A percentile compares a stretch with the other conserved stretches of the same genome.
These are phyloP conservation scores for Pristis pectinata DNA, from an alignment of 2,797 vertebrate species.

Conservation along the genomic window DNA sequence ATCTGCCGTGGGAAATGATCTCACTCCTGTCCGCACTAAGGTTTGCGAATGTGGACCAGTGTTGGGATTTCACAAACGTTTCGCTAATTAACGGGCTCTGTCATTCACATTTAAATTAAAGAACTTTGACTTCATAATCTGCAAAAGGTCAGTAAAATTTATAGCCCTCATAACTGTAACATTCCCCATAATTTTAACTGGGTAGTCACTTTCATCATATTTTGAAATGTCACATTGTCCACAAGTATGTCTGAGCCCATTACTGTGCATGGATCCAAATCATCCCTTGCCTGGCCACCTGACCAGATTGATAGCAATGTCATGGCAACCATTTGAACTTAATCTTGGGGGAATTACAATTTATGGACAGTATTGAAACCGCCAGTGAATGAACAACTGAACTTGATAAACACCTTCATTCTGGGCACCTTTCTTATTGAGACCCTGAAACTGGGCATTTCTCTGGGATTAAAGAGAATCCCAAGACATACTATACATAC, in stretches of 20 bases:
- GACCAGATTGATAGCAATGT: background rate
- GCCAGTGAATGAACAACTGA: background rate
- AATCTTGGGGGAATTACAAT: background rate
- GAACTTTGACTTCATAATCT: background rate
- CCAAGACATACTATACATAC: too few species aligned
- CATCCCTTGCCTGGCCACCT: background rate
- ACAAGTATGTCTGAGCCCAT: background rate
- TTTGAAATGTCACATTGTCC: constrained; percentile 10
- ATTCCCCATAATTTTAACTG: background rate
- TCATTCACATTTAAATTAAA: background rate
- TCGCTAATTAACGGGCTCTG: background rate
- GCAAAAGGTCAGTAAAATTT: constrained; percentile 2
- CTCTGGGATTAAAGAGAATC: too few species aligned
- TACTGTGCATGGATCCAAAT: background rate
- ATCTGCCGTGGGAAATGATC: background rate
- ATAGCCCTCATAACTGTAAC: background rate
- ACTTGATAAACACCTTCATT: background rate
- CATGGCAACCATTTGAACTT: background rate
- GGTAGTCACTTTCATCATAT: background rate
- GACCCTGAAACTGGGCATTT: background rate
- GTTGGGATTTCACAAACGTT: background rate
- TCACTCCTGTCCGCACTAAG: background rate
- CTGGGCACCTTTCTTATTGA: background rate
- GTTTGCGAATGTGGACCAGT: background rate
- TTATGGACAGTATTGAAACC: background rate